These are phyloP conservation scores for Saturnia pavonia DNA, from an alignment of 2,888 invertebrate genomes.

Conservation along the genomic window DNA sequence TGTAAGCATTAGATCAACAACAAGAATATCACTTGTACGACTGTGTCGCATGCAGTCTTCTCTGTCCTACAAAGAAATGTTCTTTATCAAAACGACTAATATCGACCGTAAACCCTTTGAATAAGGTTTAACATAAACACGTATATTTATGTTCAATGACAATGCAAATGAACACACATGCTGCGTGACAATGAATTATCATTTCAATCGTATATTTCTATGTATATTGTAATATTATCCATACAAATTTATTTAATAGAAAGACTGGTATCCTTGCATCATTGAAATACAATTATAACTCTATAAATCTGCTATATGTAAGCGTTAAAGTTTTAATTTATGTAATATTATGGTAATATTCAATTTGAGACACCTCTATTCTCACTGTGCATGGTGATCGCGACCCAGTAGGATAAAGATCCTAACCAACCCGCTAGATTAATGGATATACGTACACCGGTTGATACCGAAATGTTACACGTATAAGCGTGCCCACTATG, in stretches of 20 bases:
- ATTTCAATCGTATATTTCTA: conserved; percentile 55
- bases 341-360: no score
- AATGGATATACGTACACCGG: no score
- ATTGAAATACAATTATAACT: background rate
- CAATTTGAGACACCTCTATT: no score
- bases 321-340: no score
- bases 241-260: background rate
- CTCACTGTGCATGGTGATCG: no score
- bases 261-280: background rate
- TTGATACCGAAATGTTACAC: no score
- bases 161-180: conserved; percentile 46
- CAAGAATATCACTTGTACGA: conserved; percentile 30
- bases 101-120: conserved; percentile 23
- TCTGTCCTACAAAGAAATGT: conserved; percentile 24
- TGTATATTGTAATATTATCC: background rate
- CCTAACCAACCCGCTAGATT: no score
- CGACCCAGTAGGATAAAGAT: no score
- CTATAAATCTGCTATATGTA: background rate
- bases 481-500: no score
- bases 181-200: conserved; percentile 43
- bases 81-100: conserved; percentile 22
- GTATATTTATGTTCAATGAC: conserved; percentile 18
- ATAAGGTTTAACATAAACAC: conserved; percentile 26
- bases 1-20: conserved; percentile 28
- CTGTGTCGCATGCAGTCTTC: conserved; percentile 17